Evolutionary conservation across 1,140 invertebrate species (phyloP).

Genomic region (Drosophila funebris): DNA sequence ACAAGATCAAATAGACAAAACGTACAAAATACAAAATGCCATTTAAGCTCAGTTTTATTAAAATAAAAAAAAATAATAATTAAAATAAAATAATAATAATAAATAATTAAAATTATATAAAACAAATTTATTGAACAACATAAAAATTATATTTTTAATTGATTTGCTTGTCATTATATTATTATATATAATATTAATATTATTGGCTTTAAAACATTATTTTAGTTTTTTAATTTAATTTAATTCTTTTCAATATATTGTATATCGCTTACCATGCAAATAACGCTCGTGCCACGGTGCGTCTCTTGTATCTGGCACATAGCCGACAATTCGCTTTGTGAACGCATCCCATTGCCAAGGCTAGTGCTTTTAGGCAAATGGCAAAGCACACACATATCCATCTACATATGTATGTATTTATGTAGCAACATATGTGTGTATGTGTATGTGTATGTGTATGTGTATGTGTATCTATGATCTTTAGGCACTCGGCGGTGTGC

Average conservation of each 20-base stretch:
- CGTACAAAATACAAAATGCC: not conserved
- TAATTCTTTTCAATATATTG: too few species aligned
- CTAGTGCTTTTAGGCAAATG: conserved; percentile 19
- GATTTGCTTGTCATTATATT: too few species aligned
- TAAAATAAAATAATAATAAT: too few species aligned
- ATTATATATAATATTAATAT: too few species aligned
- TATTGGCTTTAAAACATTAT: too few species aligned
- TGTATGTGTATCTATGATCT: not conserved
- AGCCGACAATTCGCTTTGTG: not conserved
- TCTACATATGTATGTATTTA: not conserved
- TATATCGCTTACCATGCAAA: not conserved
- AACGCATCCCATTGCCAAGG: conserved; percentile 21
- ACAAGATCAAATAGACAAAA: not conserved
- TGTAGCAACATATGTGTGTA: not conserved
- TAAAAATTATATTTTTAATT: too few species aligned
- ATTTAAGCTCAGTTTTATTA: too few species aligned
- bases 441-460: not conserved
- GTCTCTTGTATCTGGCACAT: not conserved
- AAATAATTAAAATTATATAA: too few species aligned
- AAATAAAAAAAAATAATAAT: too few species aligned
- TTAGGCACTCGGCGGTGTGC: not conserved
- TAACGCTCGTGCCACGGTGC: conserved; percentile 12
- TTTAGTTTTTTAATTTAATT: not conserved
- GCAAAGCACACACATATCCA: not conserved
- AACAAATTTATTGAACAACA: too few species aligned